Conservation (phyloP, 1,140 invertebrate species). For the Chrysoperla carnea region DNA sequence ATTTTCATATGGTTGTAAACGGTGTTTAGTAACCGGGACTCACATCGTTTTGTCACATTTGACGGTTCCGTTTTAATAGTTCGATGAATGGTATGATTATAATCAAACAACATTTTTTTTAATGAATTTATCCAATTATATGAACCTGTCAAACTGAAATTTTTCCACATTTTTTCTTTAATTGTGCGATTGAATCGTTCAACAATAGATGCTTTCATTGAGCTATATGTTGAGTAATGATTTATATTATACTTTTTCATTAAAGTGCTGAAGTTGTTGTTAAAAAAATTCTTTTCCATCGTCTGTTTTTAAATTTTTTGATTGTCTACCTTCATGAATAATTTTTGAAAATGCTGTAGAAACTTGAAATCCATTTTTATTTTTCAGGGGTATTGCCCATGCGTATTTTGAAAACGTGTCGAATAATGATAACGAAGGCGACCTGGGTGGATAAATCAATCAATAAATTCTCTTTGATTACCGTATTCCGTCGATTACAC, state of each 20-base stretch:
- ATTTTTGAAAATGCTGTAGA: slow-evolving; percentile 11
- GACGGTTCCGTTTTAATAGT: too few species aligned
- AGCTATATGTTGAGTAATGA: slow-evolving; percentile 23
- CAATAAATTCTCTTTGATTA: too few species aligned
- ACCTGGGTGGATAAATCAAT: too few species aligned
- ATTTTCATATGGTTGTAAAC: too few species aligned
- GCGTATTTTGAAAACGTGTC: slow-evolving; percentile 25
- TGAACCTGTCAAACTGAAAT: slow-evolving; percentile 24
- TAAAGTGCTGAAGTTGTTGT: slow-evolving; percentile 17
- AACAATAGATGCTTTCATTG: slow-evolving; percentile 24
- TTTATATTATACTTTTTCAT: slow-evolving; percentile 21
- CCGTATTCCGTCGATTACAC: too few species aligned
- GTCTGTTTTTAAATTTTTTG: slow-evolving; percentile 22
- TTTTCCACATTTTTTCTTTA: slow-evolving; percentile 23
- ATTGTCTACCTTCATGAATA: slow-evolving; percentile 12
- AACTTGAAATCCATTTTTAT: slow-evolving; percentile 18
- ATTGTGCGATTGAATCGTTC: slow-evolving; percentile 27
- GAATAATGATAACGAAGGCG: too few species aligned
- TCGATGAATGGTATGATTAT: too few species aligned
- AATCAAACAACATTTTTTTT: too few species aligned
- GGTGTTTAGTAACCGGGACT: too few species aligned
- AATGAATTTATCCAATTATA: too few species aligned
- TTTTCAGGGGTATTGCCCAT: slow-evolving; percentile 23
- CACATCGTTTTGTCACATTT: too few species aligned
- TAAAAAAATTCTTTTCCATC: slow-evolving; percentile 21